These are phyloP conservation scores for Anas platyrhynchos DNA, from an alignment of 2,113 vertebrate species.

Conservation along the genomic window DNA sequence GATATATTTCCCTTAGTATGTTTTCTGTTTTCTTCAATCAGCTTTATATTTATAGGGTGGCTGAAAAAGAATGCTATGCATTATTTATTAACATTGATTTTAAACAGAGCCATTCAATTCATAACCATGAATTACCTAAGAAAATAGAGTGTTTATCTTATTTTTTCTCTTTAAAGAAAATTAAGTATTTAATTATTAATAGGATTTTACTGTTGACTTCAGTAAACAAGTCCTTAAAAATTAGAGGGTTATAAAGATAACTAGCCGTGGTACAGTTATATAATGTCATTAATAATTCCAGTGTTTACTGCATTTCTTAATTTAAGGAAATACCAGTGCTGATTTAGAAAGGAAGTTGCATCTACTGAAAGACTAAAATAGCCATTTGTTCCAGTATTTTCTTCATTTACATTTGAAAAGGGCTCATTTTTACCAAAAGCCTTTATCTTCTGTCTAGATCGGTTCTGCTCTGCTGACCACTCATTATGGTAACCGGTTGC, in stretches of 20 bases:
- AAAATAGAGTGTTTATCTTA: conserved; percentile 31
- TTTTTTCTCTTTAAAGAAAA: conserved; percentile 26
- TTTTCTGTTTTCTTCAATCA: conserved; percentile 19
- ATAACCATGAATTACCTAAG: conserved; percentile 31
- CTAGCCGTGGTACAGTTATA: background rate
- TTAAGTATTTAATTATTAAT: conserved; percentile 39
- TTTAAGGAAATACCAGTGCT: background rate
- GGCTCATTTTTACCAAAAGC: background rate
- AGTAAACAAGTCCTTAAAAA: conserved; percentile 5
- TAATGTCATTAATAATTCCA: background rate
- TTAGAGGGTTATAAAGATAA: background rate
- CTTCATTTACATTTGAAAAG: background rate
- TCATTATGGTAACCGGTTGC: background rate
- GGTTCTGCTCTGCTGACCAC: background rate
- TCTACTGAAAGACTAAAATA: background rate
- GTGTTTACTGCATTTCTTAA: background rate
- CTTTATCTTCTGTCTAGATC: background rate
- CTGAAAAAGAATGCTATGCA: background rate
- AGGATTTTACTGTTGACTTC: background rate
- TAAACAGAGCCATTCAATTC: conserved; percentile 12
- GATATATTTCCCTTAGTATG: background rate
- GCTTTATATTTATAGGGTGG: background rate
- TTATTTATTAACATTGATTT: conserved; percentile 54
- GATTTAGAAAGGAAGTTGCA: background rate
- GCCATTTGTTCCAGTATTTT: background rate